Evolutionary conservation across 2,888 invertebrate genomes (phyloP).

Genomic region (Coelinius sp.): DNA sequence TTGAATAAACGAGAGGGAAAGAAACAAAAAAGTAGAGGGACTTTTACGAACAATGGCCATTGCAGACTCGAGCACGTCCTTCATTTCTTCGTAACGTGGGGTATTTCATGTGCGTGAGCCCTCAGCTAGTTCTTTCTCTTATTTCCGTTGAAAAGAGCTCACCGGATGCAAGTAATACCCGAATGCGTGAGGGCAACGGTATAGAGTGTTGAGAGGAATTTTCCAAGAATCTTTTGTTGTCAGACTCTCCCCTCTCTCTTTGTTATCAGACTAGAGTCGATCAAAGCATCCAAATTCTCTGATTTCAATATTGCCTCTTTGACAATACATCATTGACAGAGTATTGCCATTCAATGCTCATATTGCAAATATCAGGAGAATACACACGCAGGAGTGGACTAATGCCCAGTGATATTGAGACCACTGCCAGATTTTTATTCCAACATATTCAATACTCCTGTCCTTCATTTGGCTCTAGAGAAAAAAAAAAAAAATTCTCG

Average conservation of each 20-base stretch:
- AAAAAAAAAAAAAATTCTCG: not conserved
- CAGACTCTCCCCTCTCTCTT: not conserved
- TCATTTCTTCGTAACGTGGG: conserved; percentile 25
- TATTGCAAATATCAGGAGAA: not conserved
- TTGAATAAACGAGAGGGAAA: conserved; percentile 14
- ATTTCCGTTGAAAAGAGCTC: conserved; percentile 8
- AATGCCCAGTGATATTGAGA: not conserved
- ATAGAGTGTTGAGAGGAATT: conserved; percentile 8
- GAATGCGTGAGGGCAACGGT: conserved; percentile 17
- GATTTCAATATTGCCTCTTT: not conserved
- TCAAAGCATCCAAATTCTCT: not conserved
- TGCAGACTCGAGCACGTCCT: conserved; percentile 30
- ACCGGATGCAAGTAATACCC: conserved; percentile 16
- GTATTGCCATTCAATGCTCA: not conserved
- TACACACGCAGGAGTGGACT: too few species aligned
- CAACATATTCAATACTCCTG: not conserved
- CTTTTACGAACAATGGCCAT: conserved; percentile 37
- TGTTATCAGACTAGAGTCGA: not conserved
- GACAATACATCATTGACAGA: not conserved
- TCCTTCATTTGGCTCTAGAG: not conserved
- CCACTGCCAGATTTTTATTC: not conserved
- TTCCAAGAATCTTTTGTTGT: conserved; percentile 1
- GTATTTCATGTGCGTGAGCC: conserved; percentile 34
- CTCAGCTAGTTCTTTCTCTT: not conserved
- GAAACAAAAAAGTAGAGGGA: conserved; percentile 14